These are phyloP conservation scores for Eubasilissa regina DNA, from an alignment of 1,140 invertebrate genomes.

Conservation along the genomic window DNA sequence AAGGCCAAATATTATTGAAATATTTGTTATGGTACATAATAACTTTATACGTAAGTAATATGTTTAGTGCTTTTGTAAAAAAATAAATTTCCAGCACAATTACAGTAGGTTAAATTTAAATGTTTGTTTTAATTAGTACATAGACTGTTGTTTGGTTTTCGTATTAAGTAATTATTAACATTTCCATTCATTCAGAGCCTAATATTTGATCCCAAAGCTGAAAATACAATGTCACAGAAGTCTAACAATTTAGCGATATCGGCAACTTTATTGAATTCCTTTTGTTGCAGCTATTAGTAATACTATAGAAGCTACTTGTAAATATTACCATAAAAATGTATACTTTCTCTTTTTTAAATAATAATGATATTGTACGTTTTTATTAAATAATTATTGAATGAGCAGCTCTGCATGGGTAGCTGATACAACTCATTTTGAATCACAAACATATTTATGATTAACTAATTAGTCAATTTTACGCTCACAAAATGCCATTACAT, in stretches of 20 bases:
- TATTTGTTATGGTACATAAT: slow-evolving; percentile 50
- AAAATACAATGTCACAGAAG: neutral
- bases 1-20: slow-evolving; percentile 54
- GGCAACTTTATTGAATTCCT: slow-evolving; percentile 16
- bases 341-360: neutral
- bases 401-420: neutral
- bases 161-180: neutral
- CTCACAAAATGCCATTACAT: slow-evolving; percentile 39
- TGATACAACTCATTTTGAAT: slow-evolving; percentile 23
- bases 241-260: slow-evolving; percentile 6
- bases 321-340: neutral
- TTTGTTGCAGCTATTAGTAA: slow-evolving; percentile 8
- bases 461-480: slow-evolving; percentile 43
- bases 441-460: slow-evolving; percentile 31
- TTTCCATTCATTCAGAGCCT: slow-evolving; percentile 12
- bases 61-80: slow-evolving; percentile 45
- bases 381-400: neutral
- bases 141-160: slow-evolving; percentile 5
- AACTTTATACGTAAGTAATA: slow-evolving; percentile 39
- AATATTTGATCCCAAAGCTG: slow-evolving; percentile 30
- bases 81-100: slow-evolving; percentile 35
- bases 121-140: neutral
- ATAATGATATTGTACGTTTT: neutral
- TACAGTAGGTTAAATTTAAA: neutral
- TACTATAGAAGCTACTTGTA: neutral